Evolutionary conservation across 2,797 vertebrate species (phyloP).

Genomic region (Chiroxiphia lanceolata): DNA sequence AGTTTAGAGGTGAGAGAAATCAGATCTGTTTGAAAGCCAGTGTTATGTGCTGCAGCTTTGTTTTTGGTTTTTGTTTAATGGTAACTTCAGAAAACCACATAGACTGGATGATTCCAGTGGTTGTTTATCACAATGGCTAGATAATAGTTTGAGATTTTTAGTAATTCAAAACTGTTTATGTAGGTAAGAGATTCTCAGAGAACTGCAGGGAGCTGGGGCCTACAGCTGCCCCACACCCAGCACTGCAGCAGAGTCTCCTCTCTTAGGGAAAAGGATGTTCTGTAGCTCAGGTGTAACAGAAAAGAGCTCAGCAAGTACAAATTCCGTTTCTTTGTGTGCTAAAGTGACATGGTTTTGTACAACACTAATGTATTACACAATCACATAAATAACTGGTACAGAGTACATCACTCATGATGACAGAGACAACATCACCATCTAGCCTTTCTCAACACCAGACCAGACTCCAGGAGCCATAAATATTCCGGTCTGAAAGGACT

Average conservation of each 20-base stretch:
- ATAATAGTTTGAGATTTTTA: not conserved
- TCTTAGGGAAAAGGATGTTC: not conserved
- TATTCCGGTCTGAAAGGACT: not conserved
- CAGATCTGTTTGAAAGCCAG: not conserved
- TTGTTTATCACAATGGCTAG: not conserved
- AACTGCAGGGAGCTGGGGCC: not conserved
- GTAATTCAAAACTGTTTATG: not conserved
- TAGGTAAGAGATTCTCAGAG: not conserved
- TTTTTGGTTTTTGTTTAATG: not conserved
- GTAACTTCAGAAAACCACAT: not conserved
- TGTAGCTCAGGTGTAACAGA: not conserved
- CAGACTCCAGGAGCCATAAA: not conserved
- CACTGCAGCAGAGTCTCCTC: not conserved
- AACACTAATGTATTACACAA: not conserved
- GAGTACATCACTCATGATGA: not conserved
- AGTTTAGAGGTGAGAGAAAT: not conserved
- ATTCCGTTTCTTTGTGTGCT: not conserved
- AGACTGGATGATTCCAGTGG: not conserved
- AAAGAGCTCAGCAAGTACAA: not conserved
- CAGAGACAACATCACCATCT: conserved; percentile 3
- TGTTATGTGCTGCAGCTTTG: not conserved
- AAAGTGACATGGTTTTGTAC: not conserved
- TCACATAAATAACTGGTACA: not conserved
- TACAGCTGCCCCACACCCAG: not conserved
- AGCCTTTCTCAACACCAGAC: not conserved